Percentiles rank a stretch among this genome's conserved stretches.
phyloP scores from a whole-genome alignment of 2,113 vertebrate genomes.

The Ailurus styani region DNA sequence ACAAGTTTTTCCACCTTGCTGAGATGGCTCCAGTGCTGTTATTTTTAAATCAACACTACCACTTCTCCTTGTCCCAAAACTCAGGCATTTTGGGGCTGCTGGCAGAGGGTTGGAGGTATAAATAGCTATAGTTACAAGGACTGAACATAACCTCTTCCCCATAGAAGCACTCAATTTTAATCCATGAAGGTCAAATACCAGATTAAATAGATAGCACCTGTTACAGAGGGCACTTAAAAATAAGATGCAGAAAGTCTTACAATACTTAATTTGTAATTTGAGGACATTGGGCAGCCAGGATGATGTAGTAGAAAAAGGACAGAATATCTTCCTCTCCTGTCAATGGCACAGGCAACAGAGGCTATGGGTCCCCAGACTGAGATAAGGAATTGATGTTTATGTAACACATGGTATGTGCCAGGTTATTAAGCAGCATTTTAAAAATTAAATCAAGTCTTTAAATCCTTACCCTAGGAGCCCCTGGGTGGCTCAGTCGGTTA shows the following conservation, averaged over 20 bases:
- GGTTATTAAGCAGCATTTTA: not conserved
- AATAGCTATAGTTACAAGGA: not conserved
- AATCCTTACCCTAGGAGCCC: not conserved
- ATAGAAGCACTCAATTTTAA: not conserved
- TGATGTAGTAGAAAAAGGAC: not conserved
- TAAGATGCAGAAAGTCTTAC: slow-evolving; percentile 31
- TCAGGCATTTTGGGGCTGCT: not conserved
- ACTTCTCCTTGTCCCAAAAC: not conserved
- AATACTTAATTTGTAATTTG: slow-evolving; percentile 5
- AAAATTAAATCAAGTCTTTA: not conserved
- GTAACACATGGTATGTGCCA: not conserved
- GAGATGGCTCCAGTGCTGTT: not conserved
- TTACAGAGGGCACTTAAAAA: not conserved
- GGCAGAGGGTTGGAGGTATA: not conserved
- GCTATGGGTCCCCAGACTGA: not conserved
- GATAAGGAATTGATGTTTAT: not conserved
- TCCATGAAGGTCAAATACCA: not conserved
- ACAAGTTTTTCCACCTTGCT: not conserved
- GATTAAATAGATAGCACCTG: not conserved
- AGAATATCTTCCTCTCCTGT: not conserved
- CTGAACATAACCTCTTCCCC: not conserved
- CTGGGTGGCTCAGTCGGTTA: too few relatives aligned
- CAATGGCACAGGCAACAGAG: not conserved
- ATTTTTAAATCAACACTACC: not conserved
- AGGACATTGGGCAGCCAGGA: not conserved